Base-by-base conservation (phyloP, 1,140 invertebrate genomes). In the Potamilus streckersoni region DNA sequence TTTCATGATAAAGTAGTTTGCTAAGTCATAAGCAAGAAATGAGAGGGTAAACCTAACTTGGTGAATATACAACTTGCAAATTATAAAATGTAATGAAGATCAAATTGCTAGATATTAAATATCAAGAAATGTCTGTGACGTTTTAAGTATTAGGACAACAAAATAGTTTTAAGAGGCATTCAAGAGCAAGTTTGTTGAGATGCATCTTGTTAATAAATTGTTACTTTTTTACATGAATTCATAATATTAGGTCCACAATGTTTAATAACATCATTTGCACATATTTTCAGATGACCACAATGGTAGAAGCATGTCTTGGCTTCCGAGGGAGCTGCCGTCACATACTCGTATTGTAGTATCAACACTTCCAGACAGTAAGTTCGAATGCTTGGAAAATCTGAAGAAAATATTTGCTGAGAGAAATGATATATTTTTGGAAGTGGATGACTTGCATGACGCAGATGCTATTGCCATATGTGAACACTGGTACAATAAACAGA, bases 341-440 rank as follows among this genome's bases (percentile, higher is more conserved):
- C 77, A 90, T 73, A 87, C 88, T 13, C 82, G 86, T 65, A 94
- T 98, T 77, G 94, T 99, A 58, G 93, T 98, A 2, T 90, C 89
- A 27, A 88, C 88, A 15, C 76, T 85, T 56, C 84, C 88, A 17
- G 84, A 90, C 62, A 85, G 89, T 59, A 82, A 80, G 59, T 82
- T 78, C 38, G 82, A 85, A 55, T 82, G 87, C 69, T 83, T 88
- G 14, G 79, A 67, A 56, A 67, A 72, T 27, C 69, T 85, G 31
- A 78, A 80, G 69, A 82, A 83, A 63, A 69, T 80, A 2, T 74
- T 84, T 31, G 75, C 62, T 14, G 76, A 78, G 0, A 67, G 77
- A 59, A 73, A 76, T 16, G 81, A 81, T 19, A 71, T 78, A 23
- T 83, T 87, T 59, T 59, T 87, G 27, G 87, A 86, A 69, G 75